Conservation (phyloP, 2,888 invertebrate genomes). For the Pyrochroa serraticornis region DNA sequence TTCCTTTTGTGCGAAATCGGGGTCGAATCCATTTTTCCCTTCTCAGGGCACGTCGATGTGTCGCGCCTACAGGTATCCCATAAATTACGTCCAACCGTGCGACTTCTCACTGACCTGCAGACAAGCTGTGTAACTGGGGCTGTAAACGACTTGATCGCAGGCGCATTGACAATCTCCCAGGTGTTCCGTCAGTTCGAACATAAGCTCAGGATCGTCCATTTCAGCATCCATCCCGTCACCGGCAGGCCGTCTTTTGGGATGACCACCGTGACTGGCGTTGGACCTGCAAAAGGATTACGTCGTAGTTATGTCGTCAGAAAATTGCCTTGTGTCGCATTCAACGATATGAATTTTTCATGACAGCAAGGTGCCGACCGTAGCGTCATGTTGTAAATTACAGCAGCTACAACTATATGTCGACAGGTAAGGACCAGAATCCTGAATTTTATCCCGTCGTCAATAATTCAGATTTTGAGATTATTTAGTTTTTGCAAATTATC, state of each 20-base stretch:
- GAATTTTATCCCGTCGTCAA: too few species aligned
- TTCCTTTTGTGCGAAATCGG: too few species aligned
- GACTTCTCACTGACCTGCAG: constrained; percentile 49
- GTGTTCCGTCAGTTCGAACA: constrained; percentile 54
- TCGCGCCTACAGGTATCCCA: too few species aligned
- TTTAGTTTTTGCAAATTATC: too few species aligned
- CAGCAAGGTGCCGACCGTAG: background rate
- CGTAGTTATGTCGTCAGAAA: background rate
- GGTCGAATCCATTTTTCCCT: too few species aligned
- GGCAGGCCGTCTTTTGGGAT: constrained; percentile 48
- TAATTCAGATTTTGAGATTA: too few species aligned
- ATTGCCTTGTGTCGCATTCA: background rate
- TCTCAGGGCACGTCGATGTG: too few species aligned
- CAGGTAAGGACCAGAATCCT: too few species aligned
- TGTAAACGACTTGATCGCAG: constrained; percentile 56
- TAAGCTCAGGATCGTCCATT: constrained; percentile 55
- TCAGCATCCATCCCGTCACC: constrained; percentile 57
- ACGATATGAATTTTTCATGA: constrained; percentile 21
- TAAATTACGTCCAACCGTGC: too few species aligned
- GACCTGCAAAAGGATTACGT: constrained; percentile 34
- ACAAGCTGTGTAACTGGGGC: constrained; percentile 55
- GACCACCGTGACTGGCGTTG: constrained; percentile 33
- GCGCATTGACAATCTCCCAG: constrained; percentile 55
- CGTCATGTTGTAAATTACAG: background rate
- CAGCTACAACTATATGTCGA: too few species aligned